Conservation (phyloP, 2,113 vertebrate species). For the Gobio gobio region DNA sequence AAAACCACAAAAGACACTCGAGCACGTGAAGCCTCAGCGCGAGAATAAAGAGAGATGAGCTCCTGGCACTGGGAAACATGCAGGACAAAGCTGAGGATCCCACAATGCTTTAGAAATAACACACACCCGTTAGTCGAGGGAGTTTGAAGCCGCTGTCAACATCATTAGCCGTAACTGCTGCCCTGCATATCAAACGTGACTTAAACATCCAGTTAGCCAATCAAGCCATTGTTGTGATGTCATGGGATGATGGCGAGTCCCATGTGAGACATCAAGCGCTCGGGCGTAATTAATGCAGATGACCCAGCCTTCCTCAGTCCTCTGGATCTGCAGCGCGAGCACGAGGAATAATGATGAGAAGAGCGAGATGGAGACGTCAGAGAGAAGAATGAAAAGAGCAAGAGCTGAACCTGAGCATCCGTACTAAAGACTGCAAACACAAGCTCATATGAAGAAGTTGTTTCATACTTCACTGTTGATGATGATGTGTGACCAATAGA, state of each 20-base stretch:
- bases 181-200: conserved; percentile 63
- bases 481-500: too few species aligned
- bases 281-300: conserved; percentile 56
- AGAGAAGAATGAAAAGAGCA: background rate
- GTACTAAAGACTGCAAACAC: too few species aligned
- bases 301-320: background rate
- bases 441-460: too few species aligned
- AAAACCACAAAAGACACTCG: background rate
- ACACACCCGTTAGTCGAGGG: background rate
- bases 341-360: conserved; percentile 23
- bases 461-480: too few species aligned
- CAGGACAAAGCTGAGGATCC: background rate
- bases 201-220: conserved; percentile 66
- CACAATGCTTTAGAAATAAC: background rate
- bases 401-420: too few species aligned
- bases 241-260: conserved; percentile 51
- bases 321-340: background rate
- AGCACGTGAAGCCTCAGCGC: background rate
- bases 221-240: conserved; percentile 47
- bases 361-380: conserved; percentile 50
- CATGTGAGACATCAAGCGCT: conserved; percentile 34
- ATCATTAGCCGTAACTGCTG: conserved; percentile 42
- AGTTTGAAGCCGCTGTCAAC: background rate
- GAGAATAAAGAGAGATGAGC: background rate
- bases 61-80: background rate